Base-by-base conservation (phyloP, 1,140 invertebrate genomes). In the Drosophila pectinifera region DNA sequence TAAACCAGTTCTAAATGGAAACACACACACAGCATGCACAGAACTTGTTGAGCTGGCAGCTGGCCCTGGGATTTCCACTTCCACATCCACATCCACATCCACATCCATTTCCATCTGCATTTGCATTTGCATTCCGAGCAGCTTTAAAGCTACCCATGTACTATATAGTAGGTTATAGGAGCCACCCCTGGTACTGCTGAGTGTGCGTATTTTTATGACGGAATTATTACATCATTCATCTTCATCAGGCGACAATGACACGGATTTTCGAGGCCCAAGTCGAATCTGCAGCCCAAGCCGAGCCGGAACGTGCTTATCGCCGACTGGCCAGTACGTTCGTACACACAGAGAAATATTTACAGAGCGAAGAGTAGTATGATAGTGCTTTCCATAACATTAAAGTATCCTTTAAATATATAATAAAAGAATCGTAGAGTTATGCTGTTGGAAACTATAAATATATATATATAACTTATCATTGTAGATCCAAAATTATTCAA, bases 171-270 rank as follows among this genome's bases (percentile, higher is more conserved):
- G 31, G 31, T 14, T 36, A 53, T 53, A 22, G 49, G 55, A 73
- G 18, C 83, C 86, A 88, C 83, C 83, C 83, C 28, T 36, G 22
- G 2, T 22, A n/a, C 49, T 67, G 59, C 78, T 83, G 83, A 77
- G 72, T 69, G 65, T 69, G 79, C 83, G 75, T 72, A 70, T 89
- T 83, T 88, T 88, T 88, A 88, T 88, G 83, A 88, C 78, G 76
- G 83, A 88, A 89, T 88, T 88, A 89, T 88, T 88, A 88, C 83
- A 88, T 88, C 83, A 88, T 88, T 88, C 83, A 89, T 89, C 83
- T 88, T 88, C 83, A 89, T 88, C 83, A 89, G 67, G 65, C 63
- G 64, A 73, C 65, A 78, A 65, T 68, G 68, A 70, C 67, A 81
- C 56, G 63, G 73, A 78, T 54, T 74, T 57, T 22, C 13, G 31